Evolutionary conservation across 2,113 vertebrate genomes (phyloP), one percentile per base, ranked within the genome.

Genomic region (Nymphicus hollandicus): DNA sequence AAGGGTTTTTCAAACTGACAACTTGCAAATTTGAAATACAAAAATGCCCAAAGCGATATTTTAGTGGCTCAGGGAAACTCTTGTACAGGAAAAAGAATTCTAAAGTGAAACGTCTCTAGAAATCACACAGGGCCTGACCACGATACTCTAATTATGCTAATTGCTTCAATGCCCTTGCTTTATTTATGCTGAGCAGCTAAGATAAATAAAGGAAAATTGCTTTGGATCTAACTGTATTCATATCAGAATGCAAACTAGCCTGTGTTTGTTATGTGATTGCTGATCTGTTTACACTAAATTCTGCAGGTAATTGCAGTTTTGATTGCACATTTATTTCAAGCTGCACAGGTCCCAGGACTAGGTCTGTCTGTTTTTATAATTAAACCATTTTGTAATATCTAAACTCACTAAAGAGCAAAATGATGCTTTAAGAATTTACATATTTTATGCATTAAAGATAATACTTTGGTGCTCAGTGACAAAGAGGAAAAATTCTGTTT

Each of bases 121-220:
- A 99, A 99, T 98, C 99, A 99, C 99, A 99, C 97, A 99, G 99
- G 99, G 98, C 98, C 99, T 99, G 99, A 99, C 99, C 99, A 99
- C 98, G 98, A 99, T 99, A 99, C 98, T 99, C 98, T 99, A 99
- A 99, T 99, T 99, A 99, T 99, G 99, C 99, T 99, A 99, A 99
- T 99, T 99, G 99, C 98, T 98, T 98, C 98, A 99, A 99, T 99
- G 99, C 99, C 99, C 99, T 99, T 99, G 99, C 99, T 99, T 99
- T 99, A 99, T 99, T 99, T 99, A 99, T 99, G 99, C 99, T 98
- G 98, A 98, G 98, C 98, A 98, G 98, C 98, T 99, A 99, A 99
- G 99, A 99, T 99, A 99, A 99, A 99, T 99, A 99, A 99, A 99
- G 99, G 99, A 98, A 99, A 99, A 99, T 99, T 99, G 99, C 99